Evolutionary conservation across 2,113 vertebrate species (phyloP).

Genomic region (Cynopterus brachyotis): DNA sequence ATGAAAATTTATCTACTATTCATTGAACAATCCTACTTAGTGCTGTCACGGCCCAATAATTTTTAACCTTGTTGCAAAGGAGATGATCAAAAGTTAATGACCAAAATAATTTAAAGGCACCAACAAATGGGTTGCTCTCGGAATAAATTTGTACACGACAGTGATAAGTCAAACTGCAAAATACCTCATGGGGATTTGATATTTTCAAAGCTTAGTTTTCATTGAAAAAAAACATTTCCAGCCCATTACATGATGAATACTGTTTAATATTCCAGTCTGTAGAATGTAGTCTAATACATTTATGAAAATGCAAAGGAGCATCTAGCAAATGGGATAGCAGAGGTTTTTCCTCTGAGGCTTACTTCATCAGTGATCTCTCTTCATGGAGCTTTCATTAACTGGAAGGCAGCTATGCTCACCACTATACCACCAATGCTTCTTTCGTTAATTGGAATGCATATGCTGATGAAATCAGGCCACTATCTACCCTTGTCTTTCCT

Average conservation of each 20-base stretch:
- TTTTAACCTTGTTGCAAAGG: slow-evolving; percentile 38
- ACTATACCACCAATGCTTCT: neutral
- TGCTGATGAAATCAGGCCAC: neutral
- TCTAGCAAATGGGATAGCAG: neutral
- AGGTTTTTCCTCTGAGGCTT: neutral
- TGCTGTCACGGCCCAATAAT: neutral
- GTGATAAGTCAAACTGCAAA: neutral
- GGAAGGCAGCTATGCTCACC: neutral
- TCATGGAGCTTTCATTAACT: neutral
- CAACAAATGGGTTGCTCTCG: neutral
- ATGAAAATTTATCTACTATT: neutral
- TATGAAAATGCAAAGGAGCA: neutral
- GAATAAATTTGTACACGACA: neutral
- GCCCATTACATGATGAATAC: neutral
- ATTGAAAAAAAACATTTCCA: neutral
- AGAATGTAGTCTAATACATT: neutral
- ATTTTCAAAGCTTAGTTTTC: slow-evolving; percentile 12
- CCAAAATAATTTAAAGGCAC: slow-evolving; percentile 43
- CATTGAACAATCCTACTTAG: neutral
- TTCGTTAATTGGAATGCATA: neutral
- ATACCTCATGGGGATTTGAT: neutral
- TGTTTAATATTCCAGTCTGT: slow-evolving; percentile 4
- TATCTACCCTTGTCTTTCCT: neutral
- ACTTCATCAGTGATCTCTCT: neutral
- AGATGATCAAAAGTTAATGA: neutral